Base-by-base conservation (phyloP, 2,797 vertebrate species). In the Eulemur coronatus region DNA sequence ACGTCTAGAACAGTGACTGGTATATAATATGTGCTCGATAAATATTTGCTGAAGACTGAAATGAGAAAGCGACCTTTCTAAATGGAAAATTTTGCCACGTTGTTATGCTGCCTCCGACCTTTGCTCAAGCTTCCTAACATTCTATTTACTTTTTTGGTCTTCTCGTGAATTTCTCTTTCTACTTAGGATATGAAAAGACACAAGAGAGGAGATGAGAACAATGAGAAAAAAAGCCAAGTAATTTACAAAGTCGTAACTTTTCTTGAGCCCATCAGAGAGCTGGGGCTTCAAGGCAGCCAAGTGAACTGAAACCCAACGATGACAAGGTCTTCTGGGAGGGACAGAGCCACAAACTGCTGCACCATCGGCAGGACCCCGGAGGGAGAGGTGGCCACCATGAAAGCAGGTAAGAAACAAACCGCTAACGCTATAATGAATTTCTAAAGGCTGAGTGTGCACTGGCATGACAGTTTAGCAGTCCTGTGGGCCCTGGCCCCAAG, bases 61-160 rank as follows among this genome's bases (percentile, higher is more conserved):
- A 93, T 57, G 80, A 86, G 52, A 9, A 33, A 57, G 86, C 91
- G 97, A 96, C 97, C 97, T 97, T 96, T 97, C 22, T 20, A 43
- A 89, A 94, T 92, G 82, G 89, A 78, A 93, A 82, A 15, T 50
- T 75, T 20, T 11, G 30, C 88, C 84, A 57, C 69, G 13, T 97
- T 69, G 79, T 95, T 96, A 85, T 92, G 95, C 95, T 52, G 92
- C 35, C 41, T 84, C 57, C 63, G 61, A 93, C 96, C 93, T 98
- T 96, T 94, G 91, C 91, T 89, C 46, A 87, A 67, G 52, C 65
- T 84, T 75, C 57, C 61, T n/a, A 57, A 61, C 57, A 13, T 80
- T 92, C 78, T 94, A 55, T 97, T 96, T 94, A 82, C 86, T 89
- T 72, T 78, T 50, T 76, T 50, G 91, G 59, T 59, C 67, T 85